Evolutionary conservation across 2,888 invertebrate genomes (phyloP), one percentile per base, ranked within the genome.

Genomic region (Xestoiulus laeticollis): DNA sequence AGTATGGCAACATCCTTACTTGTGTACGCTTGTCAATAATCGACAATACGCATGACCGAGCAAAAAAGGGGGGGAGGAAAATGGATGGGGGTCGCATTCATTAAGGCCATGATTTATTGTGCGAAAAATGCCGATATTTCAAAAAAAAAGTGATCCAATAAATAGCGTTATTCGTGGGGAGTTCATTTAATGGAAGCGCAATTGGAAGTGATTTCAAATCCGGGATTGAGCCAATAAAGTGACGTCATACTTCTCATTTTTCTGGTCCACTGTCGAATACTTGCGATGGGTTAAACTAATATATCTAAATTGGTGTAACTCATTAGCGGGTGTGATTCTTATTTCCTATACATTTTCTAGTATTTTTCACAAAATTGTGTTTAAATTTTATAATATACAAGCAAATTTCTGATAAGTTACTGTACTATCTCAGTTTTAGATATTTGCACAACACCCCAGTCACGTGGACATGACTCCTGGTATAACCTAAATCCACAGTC

Each of bases 111-210:
- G 59, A 59, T 59, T 59, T 59, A 59, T 59, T 5, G 59, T 5
- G 59, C n/a, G 22, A 22, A 59, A 59, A 59, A 59, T 59, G 59
- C 59, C 59, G 59, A 59, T 59, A 59, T 59, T 59, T 59, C 59
- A 59, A 59, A 59, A 59, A 59, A 59, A 53, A 59, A 59, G 22
- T 59, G 59, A 59, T 59, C 22, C 22, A 59, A 59, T 59, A 59
- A 59, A 59, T 59, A 59, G 59, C 53, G 16, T 59, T 59, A 59
- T 59, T 59, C 59, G 59, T 22, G 5, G 53, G 1, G 22, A 59
- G 59, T 59, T 59, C 59, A 59, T 59, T 59, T 59, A 59, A 59
- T 59, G 59, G 59, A 8, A 59, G 59, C 22, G 59, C 59, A 59
- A 59, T 59, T 59, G 59, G 59, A 22, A 59, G 59, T 59, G 59